Base-by-base conservation (phyloP, 37 sponge, comb jelly and placozoan species). In the Tethya wilhelma region DNA sequence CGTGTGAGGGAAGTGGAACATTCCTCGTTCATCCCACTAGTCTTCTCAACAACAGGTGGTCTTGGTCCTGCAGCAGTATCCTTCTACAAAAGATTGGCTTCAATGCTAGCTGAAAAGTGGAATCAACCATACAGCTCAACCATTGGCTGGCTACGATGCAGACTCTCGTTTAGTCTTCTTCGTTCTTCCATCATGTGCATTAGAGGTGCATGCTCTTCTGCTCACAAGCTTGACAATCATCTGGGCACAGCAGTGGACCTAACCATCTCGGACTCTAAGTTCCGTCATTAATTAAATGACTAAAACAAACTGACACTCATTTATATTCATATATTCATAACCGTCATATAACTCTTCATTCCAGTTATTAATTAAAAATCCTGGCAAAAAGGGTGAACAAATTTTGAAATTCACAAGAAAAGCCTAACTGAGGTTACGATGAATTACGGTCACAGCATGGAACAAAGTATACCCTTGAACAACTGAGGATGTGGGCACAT, bases 11-110 rank as follows among this genome's bases (percentile, higher is more conserved):
- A 83, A 6, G 33, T 83, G 3, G 84, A 83, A 41, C 74, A 83
- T 65, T 66, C 64, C 4, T 30, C 62, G 11, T 83, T 83, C 57
- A 74, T 67, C 11, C 84, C 75, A 20, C 66, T 83, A 5, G 67
- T 83, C 3, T 40, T 83, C 28, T 66, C 84, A 23, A 74, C 84
- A 8, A 83, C 75, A 46, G 84, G 84, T n/a, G 84, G 84, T 31
- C 73, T 83, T 74, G 84, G 84, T 9, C 56, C 19, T 14, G 67
- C 63, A 36, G 84, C 67, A 62, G n/a, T n/a, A n/a, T n/a, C n/a
- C n/a, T n/a, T n/a, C n/a, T n/a, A n/a, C n/a, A n/a, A n/a, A n/a
- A n/a, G 67, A 63, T 40, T 73, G 4, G 67, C 84, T 9, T 23
- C 26, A 8, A 62, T 71, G 65, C 38, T 82, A 11, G 66, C 53